Base-by-base conservation (phyloP, 2,113 vertebrate genomes). In the Silurus glanis region DNA sequence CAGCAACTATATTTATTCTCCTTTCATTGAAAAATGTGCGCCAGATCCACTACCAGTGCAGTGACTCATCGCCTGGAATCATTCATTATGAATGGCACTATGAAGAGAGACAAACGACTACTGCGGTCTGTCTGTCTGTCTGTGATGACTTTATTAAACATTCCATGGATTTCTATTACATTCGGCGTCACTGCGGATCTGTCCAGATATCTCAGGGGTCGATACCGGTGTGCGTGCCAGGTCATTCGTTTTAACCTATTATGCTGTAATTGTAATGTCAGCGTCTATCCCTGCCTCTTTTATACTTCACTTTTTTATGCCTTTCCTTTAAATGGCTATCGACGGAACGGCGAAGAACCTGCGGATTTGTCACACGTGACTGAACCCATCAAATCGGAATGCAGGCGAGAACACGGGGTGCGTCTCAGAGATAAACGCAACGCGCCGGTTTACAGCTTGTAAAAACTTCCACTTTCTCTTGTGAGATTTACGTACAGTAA, bases 401-500 rank as follows among this genome's bases (percentile, higher is more conserved):
- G 64, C 83, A 28, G 82, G 79, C 85, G 76, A 67, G 82, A 92
- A 90, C 89, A 87, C 91, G 89, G 91, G 62, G 14, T 89, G 91
- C 91, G 90, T 91, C 91, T 90, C 91, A 83, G 89, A 93, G 92
- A 93, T 93, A 93, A 94, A 94, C 92, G 93, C 92, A 87, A 86
- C 89, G 89, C 86, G 88, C 87, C 91, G 92, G 90, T 91, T 91
- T 85, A 89, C 86, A 90, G 91, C 90, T 92, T 92, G 92, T 95
- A 93, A 93, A 94, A 94, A 92, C 83, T 74, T 64, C 82, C 91
- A 88, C 91, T 92, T 89, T 89, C 91, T 82, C 91, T 81, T 88
- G 69, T 84, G 91, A 93, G 93, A 94, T 94, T 95, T 95, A 95
- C 94, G 88, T 89, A 89, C 89, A 89, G 92, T 83, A 88, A 92